Evolutionary conservation across 2,113 vertebrate species (phyloP).

Genomic region (Catharus fuscescens): DNA sequence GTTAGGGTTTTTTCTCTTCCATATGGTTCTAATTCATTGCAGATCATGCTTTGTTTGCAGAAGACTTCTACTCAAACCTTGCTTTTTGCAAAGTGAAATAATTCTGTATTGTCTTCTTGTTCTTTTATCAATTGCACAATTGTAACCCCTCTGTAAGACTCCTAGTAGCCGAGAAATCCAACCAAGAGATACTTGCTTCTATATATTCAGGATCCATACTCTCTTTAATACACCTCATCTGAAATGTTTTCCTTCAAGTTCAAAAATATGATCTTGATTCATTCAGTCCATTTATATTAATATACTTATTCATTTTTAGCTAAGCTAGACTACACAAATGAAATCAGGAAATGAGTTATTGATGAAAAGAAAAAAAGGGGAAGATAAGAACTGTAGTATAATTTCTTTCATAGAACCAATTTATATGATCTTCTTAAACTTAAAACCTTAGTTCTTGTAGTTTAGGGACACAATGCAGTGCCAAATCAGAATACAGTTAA

Average conservation of each 20-base stretch:
- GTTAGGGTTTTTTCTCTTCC: background rate
- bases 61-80: constrained; percentile 27
- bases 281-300: background rate
- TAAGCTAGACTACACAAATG: background rate
- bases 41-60: constrained; percentile 51
- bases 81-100: constrained; percentile 18
- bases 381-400: background rate
- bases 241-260: background rate
- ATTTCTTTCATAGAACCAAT: background rate
- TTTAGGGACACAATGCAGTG: background rate
- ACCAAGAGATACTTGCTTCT: background rate
- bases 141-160: background rate
- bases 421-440: background rate
- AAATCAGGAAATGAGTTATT: background rate
- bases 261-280: background rate
- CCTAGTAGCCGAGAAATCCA: background rate
- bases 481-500: background rate
- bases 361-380: background rate
- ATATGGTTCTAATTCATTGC: constrained; percentile 63
- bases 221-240: background rate
- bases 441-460: background rate
- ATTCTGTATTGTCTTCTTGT: constrained; percentile 39
- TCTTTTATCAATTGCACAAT: constrained; percentile 28
- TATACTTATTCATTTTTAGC: background rate
- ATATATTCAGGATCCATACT: background rate